Conservation (phyloP, 2,888 invertebrate species). For the Nebria brevicollis region DNA sequence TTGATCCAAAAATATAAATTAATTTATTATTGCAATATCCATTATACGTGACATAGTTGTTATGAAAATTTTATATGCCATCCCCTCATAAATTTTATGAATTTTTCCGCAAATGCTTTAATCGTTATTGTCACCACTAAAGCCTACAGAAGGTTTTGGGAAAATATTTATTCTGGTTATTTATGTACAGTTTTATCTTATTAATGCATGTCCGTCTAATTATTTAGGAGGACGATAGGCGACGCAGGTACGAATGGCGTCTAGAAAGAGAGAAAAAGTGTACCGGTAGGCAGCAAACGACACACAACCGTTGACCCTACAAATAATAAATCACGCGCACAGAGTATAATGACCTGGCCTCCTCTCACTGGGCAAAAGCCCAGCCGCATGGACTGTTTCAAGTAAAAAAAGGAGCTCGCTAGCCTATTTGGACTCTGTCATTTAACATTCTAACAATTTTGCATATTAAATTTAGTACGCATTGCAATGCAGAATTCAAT, state of each 20-base stretch:
- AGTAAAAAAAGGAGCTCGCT: not conserved
- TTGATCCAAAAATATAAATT: no score
- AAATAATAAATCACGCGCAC: constrained; percentile 34
- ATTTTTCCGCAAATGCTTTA: not conserved
- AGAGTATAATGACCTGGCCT: constrained; percentile 30
- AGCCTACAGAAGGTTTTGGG: not conserved
- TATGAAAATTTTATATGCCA: no score
- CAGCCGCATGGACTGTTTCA: constrained; percentile 2
- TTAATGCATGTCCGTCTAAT: not conserved
- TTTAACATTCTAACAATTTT: constrained; percentile 21
- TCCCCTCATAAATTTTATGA: no score
- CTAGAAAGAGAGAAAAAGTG: not conserved
- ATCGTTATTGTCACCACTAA: not conserved
- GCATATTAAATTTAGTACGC: constrained; percentile 28
- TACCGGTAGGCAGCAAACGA: not conserved
- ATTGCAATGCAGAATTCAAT: constrained; percentile 7
- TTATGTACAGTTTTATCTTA: not conserved
- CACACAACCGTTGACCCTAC: constrained; percentile 26
- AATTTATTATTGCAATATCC: not conserved
- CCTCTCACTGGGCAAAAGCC: constrained; percentile 19
- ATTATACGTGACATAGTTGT: no score
- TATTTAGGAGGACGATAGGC: not conserved
- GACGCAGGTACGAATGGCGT: not conserved
- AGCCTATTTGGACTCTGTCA: not conserved
- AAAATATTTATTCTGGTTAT: not conserved